Evolutionary conservation across 2,888 invertebrate species (phyloP).

Genomic region (Patella pellucida): DNA sequence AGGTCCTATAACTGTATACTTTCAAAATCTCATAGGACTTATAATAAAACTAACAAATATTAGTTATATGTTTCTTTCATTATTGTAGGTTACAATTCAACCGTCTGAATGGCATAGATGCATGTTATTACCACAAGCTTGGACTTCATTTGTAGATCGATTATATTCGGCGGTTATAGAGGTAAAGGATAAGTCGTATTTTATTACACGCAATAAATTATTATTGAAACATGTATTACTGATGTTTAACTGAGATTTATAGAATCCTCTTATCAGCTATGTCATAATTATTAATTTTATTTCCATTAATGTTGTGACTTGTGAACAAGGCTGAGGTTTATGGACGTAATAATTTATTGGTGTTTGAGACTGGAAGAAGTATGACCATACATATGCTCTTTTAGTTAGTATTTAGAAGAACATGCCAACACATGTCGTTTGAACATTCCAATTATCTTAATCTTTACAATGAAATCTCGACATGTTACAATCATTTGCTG

Average conservation of each 20-base stretch:
- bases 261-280: too few relatives aligned
- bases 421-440: too few relatives aligned
- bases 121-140: conserved; percentile 56
- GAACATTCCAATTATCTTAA: too few relatives aligned
- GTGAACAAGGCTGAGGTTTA: too few relatives aligned
- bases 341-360: too few relatives aligned
- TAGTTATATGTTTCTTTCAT: not conserved
- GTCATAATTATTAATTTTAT: too few relatives aligned
- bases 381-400: too few relatives aligned
- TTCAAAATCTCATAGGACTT: not conserved
- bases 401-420: too few relatives aligned
- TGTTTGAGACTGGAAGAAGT: too few relatives aligned
- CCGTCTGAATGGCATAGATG: conserved; percentile 63
- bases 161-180: conserved; percentile 55
- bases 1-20: not conserved
- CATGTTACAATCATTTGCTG: too few relatives aligned
- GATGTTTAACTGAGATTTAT: not conserved
- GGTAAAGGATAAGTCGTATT: conserved; percentile 35
- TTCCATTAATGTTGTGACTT: too few relatives aligned
- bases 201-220: not conserved
- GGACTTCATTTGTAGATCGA: conserved; percentile 60
- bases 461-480: too few relatives aligned
- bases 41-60: not conserved
- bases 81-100: conserved; percentile 53
- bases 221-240: conserved; percentile 13